A percentile compares a stretch with the other conserved stretches of the same genome.
Conservation (phyloP, 2,888 invertebrate species). For the Disparrhopalites patrizii region DNA sequence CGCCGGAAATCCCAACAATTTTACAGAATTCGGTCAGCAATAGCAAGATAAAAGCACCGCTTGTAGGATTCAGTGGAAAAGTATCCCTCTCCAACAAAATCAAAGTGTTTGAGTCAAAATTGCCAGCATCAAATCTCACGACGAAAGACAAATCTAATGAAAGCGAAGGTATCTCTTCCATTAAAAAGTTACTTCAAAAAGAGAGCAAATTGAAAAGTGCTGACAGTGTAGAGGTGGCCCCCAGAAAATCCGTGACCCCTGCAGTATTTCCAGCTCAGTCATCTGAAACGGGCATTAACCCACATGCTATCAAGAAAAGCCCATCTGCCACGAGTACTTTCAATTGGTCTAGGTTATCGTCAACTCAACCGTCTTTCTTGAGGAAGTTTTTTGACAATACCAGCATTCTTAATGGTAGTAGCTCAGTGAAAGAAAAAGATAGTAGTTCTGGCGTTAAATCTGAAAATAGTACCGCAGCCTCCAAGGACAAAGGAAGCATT, state of each 20-base stretch:
- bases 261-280: not conserved
- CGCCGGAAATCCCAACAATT: slow-evolving; percentile 33
- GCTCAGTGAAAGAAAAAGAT: not conserved
- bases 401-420: too few relatives aligned
- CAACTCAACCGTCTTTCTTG: slow-evolving; percentile 41
- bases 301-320: slow-evolving; percentile 39
- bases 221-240: not conserved
- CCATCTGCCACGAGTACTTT: slow-evolving; percentile 46
- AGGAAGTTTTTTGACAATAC: slow-evolving; percentile 43
- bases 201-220: not conserved
- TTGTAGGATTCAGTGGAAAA: not conserved
- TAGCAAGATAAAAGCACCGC: not conserved
- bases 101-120: slow-evolving; percentile 8
- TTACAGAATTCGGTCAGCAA: slow-evolving; percentile 14
- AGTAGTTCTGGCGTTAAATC: too few relatives aligned
- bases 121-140: slow-evolving; percentile 22
- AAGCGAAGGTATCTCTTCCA: slow-evolving; percentile 29
- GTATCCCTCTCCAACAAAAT: not conserved
- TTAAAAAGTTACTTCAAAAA: not conserved
- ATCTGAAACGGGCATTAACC: not conserved
- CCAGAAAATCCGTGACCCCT: not conserved
- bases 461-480: not conserved
- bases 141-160: slow-evolving; percentile 42
- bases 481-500: not conserved
- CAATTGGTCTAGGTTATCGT: slow-evolving; percentile 42